phyloP scores from a whole-genome alignment of 2,113 vertebrate species.

The Centropristis striata region DNA sequence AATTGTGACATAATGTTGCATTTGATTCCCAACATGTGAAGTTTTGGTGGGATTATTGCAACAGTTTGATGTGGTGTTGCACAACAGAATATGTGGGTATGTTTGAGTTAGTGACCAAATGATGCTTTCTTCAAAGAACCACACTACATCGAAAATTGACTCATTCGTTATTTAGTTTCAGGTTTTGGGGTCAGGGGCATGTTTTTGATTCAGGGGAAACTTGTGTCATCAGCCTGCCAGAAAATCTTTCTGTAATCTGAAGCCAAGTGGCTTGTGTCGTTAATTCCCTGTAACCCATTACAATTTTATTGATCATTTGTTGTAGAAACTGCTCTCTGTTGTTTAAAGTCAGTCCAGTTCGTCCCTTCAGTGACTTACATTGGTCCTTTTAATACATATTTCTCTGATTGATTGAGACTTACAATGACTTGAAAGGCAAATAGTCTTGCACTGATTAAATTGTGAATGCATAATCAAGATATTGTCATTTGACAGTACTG shows the following conservation, averaged over 20 bases:
- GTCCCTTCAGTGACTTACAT: neutral
- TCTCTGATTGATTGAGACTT: neutral
- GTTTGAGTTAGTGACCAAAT: neutral
- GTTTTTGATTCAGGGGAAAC: neutral
- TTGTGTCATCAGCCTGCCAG: too few species aligned
- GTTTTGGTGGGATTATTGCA: neutral
- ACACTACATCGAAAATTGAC: neutral
- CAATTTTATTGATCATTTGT: neutral
- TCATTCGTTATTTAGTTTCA: neutral
- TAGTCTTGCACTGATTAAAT: slow-evolving; percentile 62
- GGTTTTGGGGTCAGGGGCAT: neutral
- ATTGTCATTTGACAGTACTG: slow-evolving; percentile 48
- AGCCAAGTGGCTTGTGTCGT: neutral
- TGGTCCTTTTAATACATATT: neutral
- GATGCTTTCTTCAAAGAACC: neutral
- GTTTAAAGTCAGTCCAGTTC: neutral
- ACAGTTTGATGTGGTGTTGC: neutral
- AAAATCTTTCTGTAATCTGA: neutral
- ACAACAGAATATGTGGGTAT: too few species aligned
- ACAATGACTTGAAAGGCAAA: slow-evolving; percentile 22
- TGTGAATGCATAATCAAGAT: slow-evolving; percentile 47
- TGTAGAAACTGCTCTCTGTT: neutral
- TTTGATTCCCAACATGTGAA: neutral
- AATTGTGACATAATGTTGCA: neutral
- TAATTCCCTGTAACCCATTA: neutral